Conservation (phyloP, 2,888 invertebrate species). For the Blomia tropicalis region DNA sequence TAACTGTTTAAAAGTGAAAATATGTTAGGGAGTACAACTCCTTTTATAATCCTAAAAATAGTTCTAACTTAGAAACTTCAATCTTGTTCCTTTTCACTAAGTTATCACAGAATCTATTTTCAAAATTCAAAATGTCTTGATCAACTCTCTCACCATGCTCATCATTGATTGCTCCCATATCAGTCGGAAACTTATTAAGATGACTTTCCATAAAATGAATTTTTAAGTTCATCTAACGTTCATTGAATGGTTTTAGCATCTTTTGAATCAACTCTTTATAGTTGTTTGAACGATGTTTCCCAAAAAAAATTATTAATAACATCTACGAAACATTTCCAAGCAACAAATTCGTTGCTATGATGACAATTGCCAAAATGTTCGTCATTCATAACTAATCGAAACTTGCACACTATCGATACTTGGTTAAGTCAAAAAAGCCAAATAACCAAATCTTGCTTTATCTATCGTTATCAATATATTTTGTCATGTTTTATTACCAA, state of each 20-base stretch:
- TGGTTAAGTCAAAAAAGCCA: too few species aligned
- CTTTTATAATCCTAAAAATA: too few species aligned
- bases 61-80: too few species aligned
- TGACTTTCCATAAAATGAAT: background rate
- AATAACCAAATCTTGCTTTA: too few species aligned
- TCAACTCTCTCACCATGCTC: background rate
- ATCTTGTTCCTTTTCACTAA: too few species aligned
- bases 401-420: too few species aligned
- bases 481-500: too few species aligned
- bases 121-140: background rate
- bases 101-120: background rate
- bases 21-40: too few species aligned
- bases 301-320: background rate
- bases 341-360: background rate
- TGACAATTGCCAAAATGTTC: too few species aligned
- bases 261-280: background rate
- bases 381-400: too few species aligned
- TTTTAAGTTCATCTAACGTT: background rate
- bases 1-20: too few species aligned
- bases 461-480: too few species aligned
- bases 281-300: background rate
- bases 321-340: background rate
- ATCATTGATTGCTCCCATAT: background rate
- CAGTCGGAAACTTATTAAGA: background rate
- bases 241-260: background rate